phyloP scores from a whole-genome alignment of 2,797 vertebrate species.

The Premnoplex brunnescens region DNA sequence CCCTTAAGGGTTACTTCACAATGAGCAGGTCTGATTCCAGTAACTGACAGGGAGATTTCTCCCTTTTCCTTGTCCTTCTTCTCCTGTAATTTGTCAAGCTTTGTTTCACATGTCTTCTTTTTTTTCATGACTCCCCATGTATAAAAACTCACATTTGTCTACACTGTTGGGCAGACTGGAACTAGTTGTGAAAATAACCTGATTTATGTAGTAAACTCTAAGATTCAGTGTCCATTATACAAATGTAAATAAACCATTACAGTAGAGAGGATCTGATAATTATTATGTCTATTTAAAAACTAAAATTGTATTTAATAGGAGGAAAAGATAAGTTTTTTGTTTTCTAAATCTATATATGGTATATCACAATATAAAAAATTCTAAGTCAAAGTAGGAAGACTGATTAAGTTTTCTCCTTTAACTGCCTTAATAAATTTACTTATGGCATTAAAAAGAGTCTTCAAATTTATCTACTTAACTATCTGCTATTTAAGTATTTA shows the following conservation, averaged over 20 bases:
- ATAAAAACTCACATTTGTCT: not conserved
- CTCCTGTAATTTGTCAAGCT: not conserved
- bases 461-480: not conserved
- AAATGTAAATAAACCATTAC: not conserved
- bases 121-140: rapidly evolving
- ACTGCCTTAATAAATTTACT: not conserved
- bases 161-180: not conserved
- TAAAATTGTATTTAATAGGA: not conserved
- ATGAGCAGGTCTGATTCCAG: not conserved
- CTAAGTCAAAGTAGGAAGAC: not conserved
- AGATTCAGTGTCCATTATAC: not conserved
- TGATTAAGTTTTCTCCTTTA: not conserved
- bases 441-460: not conserved
- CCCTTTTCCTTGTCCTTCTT: not conserved
- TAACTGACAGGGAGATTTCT: not conserved
- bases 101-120: not conserved
- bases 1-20: not conserved
- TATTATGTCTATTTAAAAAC: not conserved
- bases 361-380: not conserved
- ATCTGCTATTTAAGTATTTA: not conserved
- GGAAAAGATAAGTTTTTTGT: not conserved
- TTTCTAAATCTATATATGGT: not conserved
- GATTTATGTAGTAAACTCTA: not conserved
- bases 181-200: not conserved
- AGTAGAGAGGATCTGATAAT: not conserved